Conservation (phyloP, 2,113 vertebrate species). For the Ranitomeya imitator region DNA sequence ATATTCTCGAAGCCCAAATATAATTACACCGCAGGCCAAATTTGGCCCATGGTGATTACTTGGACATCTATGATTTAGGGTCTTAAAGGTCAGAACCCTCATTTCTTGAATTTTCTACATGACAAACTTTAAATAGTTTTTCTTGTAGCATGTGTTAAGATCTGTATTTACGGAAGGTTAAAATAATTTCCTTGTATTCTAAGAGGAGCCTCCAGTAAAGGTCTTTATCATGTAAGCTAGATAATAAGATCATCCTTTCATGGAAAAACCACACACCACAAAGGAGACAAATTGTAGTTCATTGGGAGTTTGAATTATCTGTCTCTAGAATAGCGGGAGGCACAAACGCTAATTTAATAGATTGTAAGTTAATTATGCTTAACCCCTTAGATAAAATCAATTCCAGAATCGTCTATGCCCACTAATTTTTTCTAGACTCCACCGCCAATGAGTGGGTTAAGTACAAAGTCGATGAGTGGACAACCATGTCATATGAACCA, state of each 20-base stretch:
- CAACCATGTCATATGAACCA: conserved; percentile 36
- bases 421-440: background rate
- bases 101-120: background rate
- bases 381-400: conserved; percentile 2
- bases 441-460: conserved; percentile 26
- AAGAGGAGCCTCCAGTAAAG: background rate
- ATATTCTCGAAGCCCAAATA: too few species aligned
- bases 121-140: background rate
- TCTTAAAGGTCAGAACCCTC: too few species aligned
- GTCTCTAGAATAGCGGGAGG: background rate
- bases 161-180: conserved; percentile 15
- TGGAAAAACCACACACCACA: conserved; percentile 18
- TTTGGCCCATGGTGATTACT: too few species aligned
- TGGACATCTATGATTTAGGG: too few species aligned
- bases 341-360: conserved; percentile 36
- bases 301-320: conserved; percentile 5
- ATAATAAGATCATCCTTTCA: conserved; percentile 11
- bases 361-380: conserved; percentile 21
- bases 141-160: background rate
- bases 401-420: background rate
- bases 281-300: conserved; percentile 16
- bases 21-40: too few species aligned
- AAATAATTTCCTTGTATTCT: background rate
- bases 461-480: conserved; percentile 28
- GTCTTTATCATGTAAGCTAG: background rate